Percentiles rank a stretch among this genome's conserved stretches.
Conservation (phyloP, 35 echinoderm and acorn worm genomes). For the Lytechinus variegatus region DNA sequence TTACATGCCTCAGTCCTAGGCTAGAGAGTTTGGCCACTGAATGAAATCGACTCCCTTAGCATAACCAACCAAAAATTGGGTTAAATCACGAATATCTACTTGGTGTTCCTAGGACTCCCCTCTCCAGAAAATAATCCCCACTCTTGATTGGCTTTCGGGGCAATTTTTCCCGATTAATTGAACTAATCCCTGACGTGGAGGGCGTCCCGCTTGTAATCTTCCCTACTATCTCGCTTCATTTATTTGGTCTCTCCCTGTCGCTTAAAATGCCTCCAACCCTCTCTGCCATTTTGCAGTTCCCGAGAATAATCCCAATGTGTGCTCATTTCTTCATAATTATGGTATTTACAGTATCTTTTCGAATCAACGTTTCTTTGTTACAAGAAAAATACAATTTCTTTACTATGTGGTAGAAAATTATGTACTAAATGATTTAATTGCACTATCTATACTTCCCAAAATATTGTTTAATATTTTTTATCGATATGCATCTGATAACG, state of each 20-base stretch:
- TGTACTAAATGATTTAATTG: not conserved
- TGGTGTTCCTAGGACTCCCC: constrained; percentile 21
- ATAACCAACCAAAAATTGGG: constrained; percentile 43
- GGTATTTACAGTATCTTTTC: not conserved
- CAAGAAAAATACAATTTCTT: not conserved
- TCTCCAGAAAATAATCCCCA: constrained; percentile 3
- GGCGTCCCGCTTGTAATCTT: constrained; percentile 37
- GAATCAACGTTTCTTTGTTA: not conserved
- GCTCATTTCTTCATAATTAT: not conserved
- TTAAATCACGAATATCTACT: constrained; percentile 39
- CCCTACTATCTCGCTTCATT: not conserved
- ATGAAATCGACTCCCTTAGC: constrained; percentile 33
- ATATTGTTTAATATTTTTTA: too few relatives aligned
- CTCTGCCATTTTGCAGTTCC: constrained; percentile 10
- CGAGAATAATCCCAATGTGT: not conserved
- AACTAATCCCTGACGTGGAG: constrained; percentile 38
- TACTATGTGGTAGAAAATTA: not conserved
- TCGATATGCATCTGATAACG: too few relatives aligned
- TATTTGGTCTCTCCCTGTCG: not conserved
- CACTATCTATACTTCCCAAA: not conserved
- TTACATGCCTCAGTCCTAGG: constrained; percentile 34
- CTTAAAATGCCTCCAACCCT: not conserved
- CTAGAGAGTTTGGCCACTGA: not conserved
- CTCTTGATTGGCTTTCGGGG: constrained; percentile 40
- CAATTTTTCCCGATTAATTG: constrained; percentile 40